Percentiles rank a stretch among this genome's conserved stretches.
phyloP scores from a whole-genome alignment of 2,797 vertebrate species.

The Gastrophryne carolinensis region DNA sequence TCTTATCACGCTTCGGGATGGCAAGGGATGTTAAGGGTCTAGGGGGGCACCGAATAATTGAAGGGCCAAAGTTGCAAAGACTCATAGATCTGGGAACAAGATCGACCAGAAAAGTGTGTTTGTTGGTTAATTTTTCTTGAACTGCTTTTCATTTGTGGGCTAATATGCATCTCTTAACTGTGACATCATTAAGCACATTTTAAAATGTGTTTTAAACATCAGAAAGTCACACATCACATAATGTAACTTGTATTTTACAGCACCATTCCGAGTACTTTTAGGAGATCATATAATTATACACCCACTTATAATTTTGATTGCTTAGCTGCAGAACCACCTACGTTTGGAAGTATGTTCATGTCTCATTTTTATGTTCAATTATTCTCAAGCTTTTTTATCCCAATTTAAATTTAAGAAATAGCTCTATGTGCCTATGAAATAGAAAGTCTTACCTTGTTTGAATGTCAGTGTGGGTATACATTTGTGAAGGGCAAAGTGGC shows the following conservation, averaged over 20 bases:
- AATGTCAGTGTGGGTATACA: not conserved
- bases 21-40: no score
- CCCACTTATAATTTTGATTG: slow-evolving; percentile 4
- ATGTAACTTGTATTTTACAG: not conserved
- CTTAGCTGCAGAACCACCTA: not conserved
- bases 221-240: not conserved
- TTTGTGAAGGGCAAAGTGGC: not conserved
- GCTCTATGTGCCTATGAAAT: not conserved
- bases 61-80: no score
- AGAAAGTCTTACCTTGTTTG: not conserved
- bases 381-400: not conserved
- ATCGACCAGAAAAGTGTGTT: no score
- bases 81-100: no score
- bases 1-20: no score
- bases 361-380: not conserved
- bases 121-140: no score
- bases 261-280: not conserved
- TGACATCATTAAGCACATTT: not conserved
- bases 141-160: no score
- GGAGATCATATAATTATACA: slow-evolving; percentile 1
- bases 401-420: not conserved
- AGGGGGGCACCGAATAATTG: no score
- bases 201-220: not conserved
- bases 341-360: not conserved
- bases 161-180: not conserved